Evolutionary conservation across 2,113 vertebrate genomes (phyloP).

Genomic region (Tamias sibiricus): DNA sequence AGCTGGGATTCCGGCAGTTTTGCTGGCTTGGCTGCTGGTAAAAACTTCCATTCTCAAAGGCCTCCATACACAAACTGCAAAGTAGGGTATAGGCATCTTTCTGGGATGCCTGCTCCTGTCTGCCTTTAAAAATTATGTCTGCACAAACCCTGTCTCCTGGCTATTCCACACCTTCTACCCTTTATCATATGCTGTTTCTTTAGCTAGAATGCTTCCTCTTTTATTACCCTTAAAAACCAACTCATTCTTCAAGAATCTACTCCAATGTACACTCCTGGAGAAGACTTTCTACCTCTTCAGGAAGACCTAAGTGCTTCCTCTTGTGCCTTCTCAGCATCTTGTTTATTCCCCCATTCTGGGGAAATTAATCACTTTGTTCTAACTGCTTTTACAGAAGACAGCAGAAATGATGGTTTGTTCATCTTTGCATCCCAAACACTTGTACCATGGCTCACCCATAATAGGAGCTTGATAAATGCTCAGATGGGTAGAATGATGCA

Average conservation of each 20-base stretch:
- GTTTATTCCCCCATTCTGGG: neutral
- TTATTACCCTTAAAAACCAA: slow-evolving; percentile 3
- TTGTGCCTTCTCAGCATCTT: neutral
- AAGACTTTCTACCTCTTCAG: neutral
- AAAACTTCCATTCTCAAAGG: neutral
- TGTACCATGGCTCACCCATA: neutral
- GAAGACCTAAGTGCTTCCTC: neutral
- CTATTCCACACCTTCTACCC: neutral
- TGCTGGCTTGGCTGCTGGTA: neutral
- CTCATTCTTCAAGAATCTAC: slow-evolving; percentile 11
- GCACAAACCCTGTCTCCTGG: neutral
- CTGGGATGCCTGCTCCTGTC: neutral
- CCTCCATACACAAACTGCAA: neutral
- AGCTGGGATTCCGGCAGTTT: neutral
- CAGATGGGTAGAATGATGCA: neutral
- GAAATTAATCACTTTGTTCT: neutral
- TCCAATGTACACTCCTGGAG: neutral
- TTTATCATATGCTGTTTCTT: neutral
- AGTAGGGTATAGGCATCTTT: neutral
- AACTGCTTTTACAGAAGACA: neutral
- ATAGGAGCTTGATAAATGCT: neutral
- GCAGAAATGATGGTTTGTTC: neutral
- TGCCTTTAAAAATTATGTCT: neutral
- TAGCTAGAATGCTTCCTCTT: neutral
- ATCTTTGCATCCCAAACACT: neutral